Base-by-base conservation (phyloP, 2,113 vertebrate species). In the Carassius auratus region DNA sequence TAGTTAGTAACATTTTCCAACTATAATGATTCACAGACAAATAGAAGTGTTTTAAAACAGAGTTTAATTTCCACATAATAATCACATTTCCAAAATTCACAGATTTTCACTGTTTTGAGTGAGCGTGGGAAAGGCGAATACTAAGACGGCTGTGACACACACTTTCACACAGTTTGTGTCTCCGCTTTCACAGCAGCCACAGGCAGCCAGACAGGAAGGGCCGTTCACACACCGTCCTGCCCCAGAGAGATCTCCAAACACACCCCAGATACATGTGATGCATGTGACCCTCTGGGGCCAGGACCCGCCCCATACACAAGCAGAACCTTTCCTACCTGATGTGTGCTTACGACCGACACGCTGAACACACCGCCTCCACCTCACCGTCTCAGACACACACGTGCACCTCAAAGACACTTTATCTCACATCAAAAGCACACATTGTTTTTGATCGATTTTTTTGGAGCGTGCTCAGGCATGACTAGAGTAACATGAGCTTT, bases 191-290 rank as follows among this genome's bases (percentile, higher is more conserved):
- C 75, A 55, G 21, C 15, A 76, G 75, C 48, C 50, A 76, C 75
- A 76, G 75, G 48, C 48, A 83, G 74, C 33, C 86, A 86, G 86
- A 79, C 76, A 76, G 61, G 74, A 83, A 84, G 50, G 73, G 50
- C 48, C 21, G 76, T 61, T 86, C 71, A 73, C 82, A 84, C 69
- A 84, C 50, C 38, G 55, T 33, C 82, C 33, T 75, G 42, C 36
- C 71, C 69, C 26, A 75, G 9, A 75, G 26, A 36, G 45, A 50
- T 57, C 68, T 69, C 36, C 57, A 64, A 61, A 62, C 36, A 64
- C 74, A 61, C 64, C 42, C 68, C 45, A 85, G 10, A 48, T 66
- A 66, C 36, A 85, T 48, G 61, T 17, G 69, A 59, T 57, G 30
- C 30, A 30, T n/a, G 52, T 76, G 15, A 30, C 75, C 38, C 71